A percentile compares a stretch with the other conserved stretches of the same genome.
Conservation (phyloP, 2,888 invertebrate genomes). For the Andrena praecox region DNA sequence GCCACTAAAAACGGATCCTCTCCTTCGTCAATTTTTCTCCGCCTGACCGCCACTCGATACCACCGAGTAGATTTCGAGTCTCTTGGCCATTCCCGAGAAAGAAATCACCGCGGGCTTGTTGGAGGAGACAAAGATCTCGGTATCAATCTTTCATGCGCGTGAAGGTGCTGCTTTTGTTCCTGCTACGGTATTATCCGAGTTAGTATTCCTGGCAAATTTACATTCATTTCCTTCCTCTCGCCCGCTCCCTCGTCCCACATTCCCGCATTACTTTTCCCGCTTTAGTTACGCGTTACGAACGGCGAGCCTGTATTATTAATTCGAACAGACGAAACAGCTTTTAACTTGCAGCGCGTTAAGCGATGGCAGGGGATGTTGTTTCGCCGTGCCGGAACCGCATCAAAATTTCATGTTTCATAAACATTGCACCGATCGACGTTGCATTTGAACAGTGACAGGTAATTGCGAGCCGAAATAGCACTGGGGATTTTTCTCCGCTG, state of each 20-base stretch:
- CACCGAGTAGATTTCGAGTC: conserved; percentile 51
- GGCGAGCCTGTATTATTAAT: conserved; percentile 22
- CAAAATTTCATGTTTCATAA: conserved; percentile 9
- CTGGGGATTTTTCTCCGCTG: not conserved
- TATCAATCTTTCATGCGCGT: conserved; percentile 61
- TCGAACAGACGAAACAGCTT: not conserved
- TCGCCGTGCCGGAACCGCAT: not conserved
- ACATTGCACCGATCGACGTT: not conserved
- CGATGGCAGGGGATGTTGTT: not conserved
- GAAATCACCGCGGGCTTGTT: conserved; percentile 55
- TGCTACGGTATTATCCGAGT: conserved; percentile 42
- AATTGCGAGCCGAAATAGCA: not conserved
- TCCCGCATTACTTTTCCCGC: conserved; percentile 20
- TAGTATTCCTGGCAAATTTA: conserved; percentile 47
- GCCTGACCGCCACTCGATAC: conserved; percentile 40
- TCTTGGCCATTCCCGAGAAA: conserved; percentile 52
- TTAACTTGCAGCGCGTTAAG: conserved; percentile 5
- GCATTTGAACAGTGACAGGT: conserved; percentile 13
- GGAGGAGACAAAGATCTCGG: conserved; percentile 56
- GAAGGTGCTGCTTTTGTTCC: conserved; percentile 44
- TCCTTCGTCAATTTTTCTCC: conserved; percentile 38
- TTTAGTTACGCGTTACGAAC: conserved; percentile 27
- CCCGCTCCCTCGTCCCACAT: conserved; percentile 6
- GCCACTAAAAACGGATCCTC: conserved; percentile 4
- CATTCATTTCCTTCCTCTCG: conserved; percentile 42